phyloP scores from a whole-genome alignment of 2,113 vertebrate genomes.

The Camelus bactrianus region DNA sequence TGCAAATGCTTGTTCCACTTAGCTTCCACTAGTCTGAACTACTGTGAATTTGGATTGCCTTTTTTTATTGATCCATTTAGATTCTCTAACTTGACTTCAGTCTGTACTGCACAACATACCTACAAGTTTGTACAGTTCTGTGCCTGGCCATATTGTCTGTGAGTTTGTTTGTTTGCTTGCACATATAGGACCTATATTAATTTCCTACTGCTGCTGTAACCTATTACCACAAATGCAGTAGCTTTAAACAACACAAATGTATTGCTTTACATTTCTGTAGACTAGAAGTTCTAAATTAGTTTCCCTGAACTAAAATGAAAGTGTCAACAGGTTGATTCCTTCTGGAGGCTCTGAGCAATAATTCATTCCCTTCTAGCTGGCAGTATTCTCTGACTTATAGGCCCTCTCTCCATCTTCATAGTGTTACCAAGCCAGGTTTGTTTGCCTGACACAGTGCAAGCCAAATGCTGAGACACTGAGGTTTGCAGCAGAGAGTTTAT shows the following conservation, averaged over 20 bases:
- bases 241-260: neutral
- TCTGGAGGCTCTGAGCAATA: neutral
- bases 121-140: neutral
- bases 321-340: neutral
- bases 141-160: neutral
- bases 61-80: neutral
- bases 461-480: neutral
- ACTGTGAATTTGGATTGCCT: neutral
- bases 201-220: neutral
- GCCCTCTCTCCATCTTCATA: neutral
- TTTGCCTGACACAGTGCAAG: neutral
- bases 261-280: neutral
- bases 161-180: neutral
- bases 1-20: neutral
- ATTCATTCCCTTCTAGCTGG: neutral
- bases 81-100: neutral
- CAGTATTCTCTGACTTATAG: neutral
- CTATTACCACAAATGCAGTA: neutral
- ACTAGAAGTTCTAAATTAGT: neutral
- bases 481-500: neutral
- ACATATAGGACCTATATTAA: neutral
- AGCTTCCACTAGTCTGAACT: neutral
- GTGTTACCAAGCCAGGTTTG: neutral
- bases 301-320: neutral
- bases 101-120: neutral